These are phyloP conservation scores for Nibea coibor DNA, from an alignment of 2,113 vertebrate genomes.

Conservation along the genomic window DNA sequence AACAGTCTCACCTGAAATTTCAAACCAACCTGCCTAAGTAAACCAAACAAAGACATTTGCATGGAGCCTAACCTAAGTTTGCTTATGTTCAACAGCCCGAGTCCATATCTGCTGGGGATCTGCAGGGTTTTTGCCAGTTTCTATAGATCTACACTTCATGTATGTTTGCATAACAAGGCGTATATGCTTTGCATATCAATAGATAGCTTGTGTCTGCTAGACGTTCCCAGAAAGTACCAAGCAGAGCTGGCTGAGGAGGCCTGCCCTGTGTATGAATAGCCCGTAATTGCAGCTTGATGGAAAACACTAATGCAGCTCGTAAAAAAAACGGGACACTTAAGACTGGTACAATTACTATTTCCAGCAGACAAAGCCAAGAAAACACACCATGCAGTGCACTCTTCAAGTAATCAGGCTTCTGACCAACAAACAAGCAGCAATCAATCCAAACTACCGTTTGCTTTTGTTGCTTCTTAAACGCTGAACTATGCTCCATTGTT, in stretches of 20 bases:
- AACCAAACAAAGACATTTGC: slow-evolving; percentile 3
- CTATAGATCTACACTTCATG: slow-evolving; percentile 41
- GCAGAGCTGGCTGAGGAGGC: slow-evolving; percentile 50
- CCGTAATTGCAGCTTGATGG: slow-evolving; percentile 79
- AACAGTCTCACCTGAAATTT: not conserved
- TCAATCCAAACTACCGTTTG: slow-evolving; percentile 63
- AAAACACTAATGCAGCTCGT: slow-evolving; percentile 80
- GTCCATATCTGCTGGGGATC: slow-evolving; percentile 50
- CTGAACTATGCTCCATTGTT: slow-evolving; percentile 26
- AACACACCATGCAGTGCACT: slow-evolving; percentile 49
- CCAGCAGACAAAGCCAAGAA: slow-evolving; percentile 74
- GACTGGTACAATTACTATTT: slow-evolving; percentile 79
- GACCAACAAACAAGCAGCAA: slow-evolving; percentile 69
- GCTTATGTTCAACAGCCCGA: slow-evolving; percentile 1
- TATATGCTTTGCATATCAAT: slow-evolving; percentile 73
- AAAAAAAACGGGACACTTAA: slow-evolving; percentile 77
- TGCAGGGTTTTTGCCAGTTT: slow-evolving; percentile 15
- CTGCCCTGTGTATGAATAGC: slow-evolving; percentile 72
- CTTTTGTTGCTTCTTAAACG: slow-evolving; percentile 35
- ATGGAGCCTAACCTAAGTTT: slow-evolving; percentile 19
- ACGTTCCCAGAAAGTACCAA: slow-evolving; percentile 54
- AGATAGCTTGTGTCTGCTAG: slow-evolving; percentile 41
- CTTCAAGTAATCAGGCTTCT: slow-evolving; percentile 61
- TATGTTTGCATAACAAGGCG: slow-evolving; percentile 67
- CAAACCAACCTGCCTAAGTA: not conserved